Percentiles rank a stretch among this genome's conserved stretches.
phyloP scores from a whole-genome alignment of 2,888 invertebrate species.

The Cinara cedri region DNA sequence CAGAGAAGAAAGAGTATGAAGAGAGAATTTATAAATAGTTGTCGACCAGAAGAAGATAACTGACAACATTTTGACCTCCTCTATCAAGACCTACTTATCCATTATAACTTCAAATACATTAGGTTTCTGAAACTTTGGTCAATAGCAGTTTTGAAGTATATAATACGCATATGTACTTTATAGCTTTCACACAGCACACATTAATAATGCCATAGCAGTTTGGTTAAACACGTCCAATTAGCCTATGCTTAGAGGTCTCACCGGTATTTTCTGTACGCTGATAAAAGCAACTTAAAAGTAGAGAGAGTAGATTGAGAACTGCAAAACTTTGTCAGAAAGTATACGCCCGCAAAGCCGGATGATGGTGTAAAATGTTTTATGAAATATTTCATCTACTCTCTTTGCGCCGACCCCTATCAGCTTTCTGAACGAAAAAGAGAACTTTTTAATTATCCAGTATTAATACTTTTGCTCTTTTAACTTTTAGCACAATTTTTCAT shows the following conservation, averaged over 20 bases:
- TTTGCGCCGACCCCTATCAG: conserved; percentile 25
- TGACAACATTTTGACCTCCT: not conserved
- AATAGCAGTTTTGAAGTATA: conserved; percentile 17
- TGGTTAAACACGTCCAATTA: conserved; percentile 51
- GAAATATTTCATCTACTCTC: conserved; percentile 32
- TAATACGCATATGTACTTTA: conserved; percentile 49
- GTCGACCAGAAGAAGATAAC: not conserved
- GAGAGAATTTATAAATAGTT: too few species aligned
- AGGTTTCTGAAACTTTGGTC: conserved; percentile 44
- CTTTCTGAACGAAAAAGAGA: conserved; percentile 44
- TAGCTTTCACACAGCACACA: conserved; percentile 41
- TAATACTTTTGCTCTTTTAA: conserved; percentile 53
- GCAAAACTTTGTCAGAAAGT: conserved; percentile 46
- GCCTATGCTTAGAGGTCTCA: conserved; percentile 11
- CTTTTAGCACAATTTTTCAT: conserved; percentile 38
- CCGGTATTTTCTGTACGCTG: conserved; percentile 42
- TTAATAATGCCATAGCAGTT: conserved; percentile 48
- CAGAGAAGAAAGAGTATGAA: too few species aligned
- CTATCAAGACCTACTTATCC: conserved; percentile 13
- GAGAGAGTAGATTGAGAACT: conserved; percentile 26
- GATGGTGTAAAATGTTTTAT: conserved; percentile 53
- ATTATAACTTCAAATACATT: conserved; percentile 16
- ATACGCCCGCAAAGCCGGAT: conserved; percentile 46
- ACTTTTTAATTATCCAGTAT: conserved; percentile 53
- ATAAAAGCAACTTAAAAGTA: conserved; percentile 32